phyloP scores from a whole-genome alignment of 2,797 vertebrate genomes.

The Odontamblyopus rebecca region DNA sequence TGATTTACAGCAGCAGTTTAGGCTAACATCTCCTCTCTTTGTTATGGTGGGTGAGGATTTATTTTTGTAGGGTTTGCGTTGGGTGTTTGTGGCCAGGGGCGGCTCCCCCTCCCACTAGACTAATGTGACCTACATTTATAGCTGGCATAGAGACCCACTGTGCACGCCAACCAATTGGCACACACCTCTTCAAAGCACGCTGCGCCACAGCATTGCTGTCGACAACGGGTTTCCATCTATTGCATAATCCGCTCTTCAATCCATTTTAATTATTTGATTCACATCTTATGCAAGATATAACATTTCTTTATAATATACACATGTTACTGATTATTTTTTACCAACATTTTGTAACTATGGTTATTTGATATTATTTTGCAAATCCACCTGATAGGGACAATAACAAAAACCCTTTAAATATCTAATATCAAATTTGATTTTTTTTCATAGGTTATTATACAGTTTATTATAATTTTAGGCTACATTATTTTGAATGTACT shows the following conservation, averaged over 20 bases:
- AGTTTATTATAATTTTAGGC: no score
- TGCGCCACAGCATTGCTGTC: conserved; percentile 39
- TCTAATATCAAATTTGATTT: no score
- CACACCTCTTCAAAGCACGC: conserved; percentile 35
- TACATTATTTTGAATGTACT: background rate
- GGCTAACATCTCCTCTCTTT: conserved; percentile 46
- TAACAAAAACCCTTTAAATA: background rate
- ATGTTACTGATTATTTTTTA: background rate
- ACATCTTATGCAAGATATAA: conserved; percentile 12
- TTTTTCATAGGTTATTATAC: no score
- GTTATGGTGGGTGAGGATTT: conserved; percentile 58
- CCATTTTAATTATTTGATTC: conserved; percentile 60
- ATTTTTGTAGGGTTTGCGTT: conserved; percentile 58
- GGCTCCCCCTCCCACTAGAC: conserved; percentile 43
- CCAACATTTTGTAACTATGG: background rate
- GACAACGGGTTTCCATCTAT: conserved; percentile 62
- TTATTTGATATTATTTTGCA: background rate
- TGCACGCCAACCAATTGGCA: conserved; percentile 60
- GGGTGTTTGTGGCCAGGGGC: conserved; percentile 40
- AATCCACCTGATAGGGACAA: background rate
- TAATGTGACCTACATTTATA: conserved; percentile 79
- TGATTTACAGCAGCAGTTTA: background rate
- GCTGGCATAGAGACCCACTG: conserved; percentile 65
- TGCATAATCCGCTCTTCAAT: conserved; percentile 72
- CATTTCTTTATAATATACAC: background rate